phyloP scores from a whole-genome alignment of 2,113 vertebrate species.

The Phalacrocorax brasilianus region DNA sequence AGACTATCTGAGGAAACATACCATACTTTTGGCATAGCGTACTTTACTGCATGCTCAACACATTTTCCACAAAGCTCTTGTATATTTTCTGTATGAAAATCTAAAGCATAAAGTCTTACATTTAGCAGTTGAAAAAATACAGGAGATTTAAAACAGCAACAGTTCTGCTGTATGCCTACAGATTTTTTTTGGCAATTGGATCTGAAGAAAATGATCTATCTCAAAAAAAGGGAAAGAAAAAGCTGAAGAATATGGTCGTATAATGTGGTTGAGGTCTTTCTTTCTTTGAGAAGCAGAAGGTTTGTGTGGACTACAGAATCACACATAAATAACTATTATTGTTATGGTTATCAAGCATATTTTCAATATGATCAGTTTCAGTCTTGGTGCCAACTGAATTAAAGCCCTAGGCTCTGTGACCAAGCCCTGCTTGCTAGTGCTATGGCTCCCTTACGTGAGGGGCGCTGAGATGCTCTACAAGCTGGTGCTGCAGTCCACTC shows the following conservation, averaged over 20 bases:
- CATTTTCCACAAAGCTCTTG: slow-evolving; percentile 53
- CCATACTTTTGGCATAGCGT: background rate
- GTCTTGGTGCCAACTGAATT: background rate
- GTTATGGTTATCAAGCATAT: background rate
- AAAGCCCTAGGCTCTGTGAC: background rate
- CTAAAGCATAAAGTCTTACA: slow-evolving; percentile 31
- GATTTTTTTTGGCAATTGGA: slow-evolving; percentile 38
- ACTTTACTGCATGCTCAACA: background rate
- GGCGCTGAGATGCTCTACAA: background rate
- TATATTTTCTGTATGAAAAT: slow-evolving; percentile 59
- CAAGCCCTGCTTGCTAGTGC: background rate
- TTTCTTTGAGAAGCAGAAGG: background rate
- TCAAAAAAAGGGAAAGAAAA: background rate
- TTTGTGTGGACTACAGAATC: background rate
- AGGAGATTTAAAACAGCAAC: slow-evolving; percentile 35
- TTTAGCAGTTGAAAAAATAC: slow-evolving; percentile 52
- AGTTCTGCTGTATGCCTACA: background rate
- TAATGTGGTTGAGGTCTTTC: background rate
- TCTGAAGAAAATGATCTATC: slow-evolving; percentile 25
- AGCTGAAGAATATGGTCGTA: background rate
- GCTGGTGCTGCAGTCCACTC: background rate
- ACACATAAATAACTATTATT: background rate
- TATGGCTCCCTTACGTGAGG: accelerated
- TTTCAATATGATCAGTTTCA: background rate
- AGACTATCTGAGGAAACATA: slow-evolving; percentile 15